Evolutionary conservation across 2,797 vertebrate genomes (phyloP), one percentile per base, ranked within the genome.

Genomic region (Tokudaia muenninki): DNA sequence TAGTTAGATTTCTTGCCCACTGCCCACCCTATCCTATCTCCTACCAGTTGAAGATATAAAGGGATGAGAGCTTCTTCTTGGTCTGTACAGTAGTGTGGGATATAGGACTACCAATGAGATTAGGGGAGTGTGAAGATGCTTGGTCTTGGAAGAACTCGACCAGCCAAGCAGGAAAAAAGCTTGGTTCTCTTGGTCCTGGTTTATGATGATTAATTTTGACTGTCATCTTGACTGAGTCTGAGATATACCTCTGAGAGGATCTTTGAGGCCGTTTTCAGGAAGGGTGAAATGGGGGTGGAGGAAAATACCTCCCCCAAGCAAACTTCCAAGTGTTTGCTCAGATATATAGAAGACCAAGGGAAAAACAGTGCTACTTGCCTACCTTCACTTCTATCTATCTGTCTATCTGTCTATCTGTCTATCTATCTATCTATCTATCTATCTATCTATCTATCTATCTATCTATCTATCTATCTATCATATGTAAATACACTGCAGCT

Each of bases 151-250:
- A 94, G 22, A 3, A 70, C 7, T 59, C 9, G 29, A 50, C 47
- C 70, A 29, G 0, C 1, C 50, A 52, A 65, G 17, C 16, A 84
- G 55, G 34, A 87, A 37, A 26, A 91, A 91, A 44, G 4, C 34
- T 0, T 92, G 47, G 50, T 91, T 92, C 80, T 94, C 44, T 61
- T 93, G 87, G 5, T 44, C 29, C 65, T 70, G 92, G 95, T 77
- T 57, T 88, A 52, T 74, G 16, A 74, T 74, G 26, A 16, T 57
- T 74, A 57, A 74, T 74, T 57, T 74, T 74, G n/a, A 87, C 26
- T 55, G 50, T 57, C 14, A 29, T n/a, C 16, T 87, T 70, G 63
- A 67, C 31, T 52, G 8, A 26, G 50, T 87, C 24, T 87, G 67
- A 74, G 50, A 29, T 21, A 57, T 21, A 74, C 16, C 50, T 74